Percentiles rank a stretch among this genome's conserved stretches.
Evolutionary conservation across 2,797 vertebrate genomes (phyloP).

Genomic region (Psittacula echo): DNA sequence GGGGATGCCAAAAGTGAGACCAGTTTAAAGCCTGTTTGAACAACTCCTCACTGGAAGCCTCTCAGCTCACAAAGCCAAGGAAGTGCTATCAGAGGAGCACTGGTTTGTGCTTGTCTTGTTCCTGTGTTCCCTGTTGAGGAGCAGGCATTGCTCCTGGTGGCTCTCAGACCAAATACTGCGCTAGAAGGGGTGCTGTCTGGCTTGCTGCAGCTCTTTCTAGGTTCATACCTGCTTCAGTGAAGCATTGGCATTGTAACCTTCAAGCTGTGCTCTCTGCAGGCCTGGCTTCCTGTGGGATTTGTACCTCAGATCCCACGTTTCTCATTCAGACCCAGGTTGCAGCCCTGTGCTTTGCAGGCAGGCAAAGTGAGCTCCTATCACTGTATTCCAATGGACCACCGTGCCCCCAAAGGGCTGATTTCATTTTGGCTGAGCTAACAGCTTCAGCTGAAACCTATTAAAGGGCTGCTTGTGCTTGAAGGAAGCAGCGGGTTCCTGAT

Average conservation of each 20-base stretch:
- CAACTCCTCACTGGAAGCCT: not conserved
- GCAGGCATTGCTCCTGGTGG: not conserved
- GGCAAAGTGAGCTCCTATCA: not conserved
- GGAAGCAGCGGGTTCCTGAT: constrained; percentile 42
- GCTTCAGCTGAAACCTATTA: constrained; percentile 42
- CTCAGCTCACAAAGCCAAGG: not conserved
- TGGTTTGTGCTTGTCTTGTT: not conserved
- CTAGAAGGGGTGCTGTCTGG: not conserved
- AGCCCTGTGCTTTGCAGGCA: not conserved
- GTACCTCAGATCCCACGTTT: not conserved
- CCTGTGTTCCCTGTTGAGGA: not conserved
- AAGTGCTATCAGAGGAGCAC: accelerated
- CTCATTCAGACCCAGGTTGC: not conserved
- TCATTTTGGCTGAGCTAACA: constrained; percentile 53
- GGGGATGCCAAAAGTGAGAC: not conserved
- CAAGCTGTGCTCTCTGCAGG: not conserved
- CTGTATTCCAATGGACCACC: not conserved
- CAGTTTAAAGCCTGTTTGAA: not conserved
- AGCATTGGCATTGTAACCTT: not conserved
- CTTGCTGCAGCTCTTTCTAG: not conserved
- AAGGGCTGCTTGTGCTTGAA: constrained; percentile 46
- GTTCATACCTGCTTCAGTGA: not conserved
- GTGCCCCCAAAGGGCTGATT: not conserved
- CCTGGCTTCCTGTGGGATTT: not conserved
- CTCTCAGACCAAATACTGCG: not conserved